Conservation (phyloP, 2,113 vertebrate genomes). For the Eleginops maclovinus region DNA sequence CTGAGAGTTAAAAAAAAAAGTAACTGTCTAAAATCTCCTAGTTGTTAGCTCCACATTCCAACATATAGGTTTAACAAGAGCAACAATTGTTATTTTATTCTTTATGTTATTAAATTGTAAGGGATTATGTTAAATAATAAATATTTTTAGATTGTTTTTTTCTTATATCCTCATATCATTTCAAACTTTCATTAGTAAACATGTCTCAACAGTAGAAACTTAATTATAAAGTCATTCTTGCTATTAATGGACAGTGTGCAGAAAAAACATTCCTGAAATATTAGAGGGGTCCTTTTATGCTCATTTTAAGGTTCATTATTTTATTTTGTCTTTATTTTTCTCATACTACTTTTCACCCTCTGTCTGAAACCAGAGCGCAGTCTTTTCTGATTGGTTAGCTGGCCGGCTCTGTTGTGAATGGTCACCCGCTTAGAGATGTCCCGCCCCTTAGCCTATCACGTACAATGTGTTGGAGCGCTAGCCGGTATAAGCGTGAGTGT, state of each 20-base stretch:
- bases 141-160: too few species aligned
- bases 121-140: too few species aligned
- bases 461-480: too few species aligned
- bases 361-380: too few species aligned
- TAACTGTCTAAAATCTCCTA: neutral
- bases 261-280: neutral
- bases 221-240: conserved; percentile 1
- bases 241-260: neutral
- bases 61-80: neutral
- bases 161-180: neutral
- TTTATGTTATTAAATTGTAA: neutral
- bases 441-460: too few species aligned
- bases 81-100: neutral
- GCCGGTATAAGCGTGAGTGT: too few species aligned
- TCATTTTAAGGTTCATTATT: too few species aligned
- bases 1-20: neutral
- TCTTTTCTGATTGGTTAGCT: too few species aligned
- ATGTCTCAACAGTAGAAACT: neutral
- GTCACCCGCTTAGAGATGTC: too few species aligned
- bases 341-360: too few species aligned
- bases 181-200: neutral
- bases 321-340: too few species aligned
- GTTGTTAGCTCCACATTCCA: neutral
- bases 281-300: neutral
- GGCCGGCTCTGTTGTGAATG: too few species aligned